phyloP scores from a whole-genome alignment of 35 echinoderm and acorn worm species.

The Strongylocentrotus purpuratus region DNA sequence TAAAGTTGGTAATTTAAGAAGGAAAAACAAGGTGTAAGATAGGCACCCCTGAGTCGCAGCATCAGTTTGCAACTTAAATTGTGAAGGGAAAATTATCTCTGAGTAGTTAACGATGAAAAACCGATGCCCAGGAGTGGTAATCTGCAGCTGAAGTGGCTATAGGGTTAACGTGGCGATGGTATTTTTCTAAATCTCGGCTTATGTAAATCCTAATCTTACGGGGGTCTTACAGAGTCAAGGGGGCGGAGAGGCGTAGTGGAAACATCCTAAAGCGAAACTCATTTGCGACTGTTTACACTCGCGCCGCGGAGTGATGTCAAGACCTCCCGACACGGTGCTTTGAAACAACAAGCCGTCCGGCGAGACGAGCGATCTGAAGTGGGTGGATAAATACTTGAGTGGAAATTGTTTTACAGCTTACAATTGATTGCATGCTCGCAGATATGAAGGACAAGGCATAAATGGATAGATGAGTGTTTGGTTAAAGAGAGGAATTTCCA shows the following conservation, averaged over 20 bases:
- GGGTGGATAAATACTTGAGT: slow-evolving; percentile 38
- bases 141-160: background rate
- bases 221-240: background rate
- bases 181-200: background rate
- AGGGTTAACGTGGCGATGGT: background rate
- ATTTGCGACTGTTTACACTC: slow-evolving; percentile 27
- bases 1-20: background rate
- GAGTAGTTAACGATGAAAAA: background rate
- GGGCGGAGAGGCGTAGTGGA: background rate
- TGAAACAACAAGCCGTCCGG: slow-evolving; percentile 21
- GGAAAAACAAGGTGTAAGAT: background rate
- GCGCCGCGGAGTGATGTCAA: background rate
- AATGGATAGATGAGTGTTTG: slow-evolving; percentile 1
- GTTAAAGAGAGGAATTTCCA: slow-evolving; percentile 2
- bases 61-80: background rate
- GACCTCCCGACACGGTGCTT: background rate
- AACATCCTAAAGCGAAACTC: slow-evolving; percentile 35
- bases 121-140: background rate
- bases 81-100: background rate
- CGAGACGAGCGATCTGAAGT: background rate
- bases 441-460: slow-evolving; percentile 9
- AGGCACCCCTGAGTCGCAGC: background rate
- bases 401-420: slow-evolving; percentile 38
- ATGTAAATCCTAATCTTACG: background rate
- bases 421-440: slow-evolving; percentile 13